Evolutionary conservation across 2,113 vertebrate genomes (phyloP), one percentile per base, ranked within the genome.

Genomic region (Melanerpes formicivorus): DNA sequence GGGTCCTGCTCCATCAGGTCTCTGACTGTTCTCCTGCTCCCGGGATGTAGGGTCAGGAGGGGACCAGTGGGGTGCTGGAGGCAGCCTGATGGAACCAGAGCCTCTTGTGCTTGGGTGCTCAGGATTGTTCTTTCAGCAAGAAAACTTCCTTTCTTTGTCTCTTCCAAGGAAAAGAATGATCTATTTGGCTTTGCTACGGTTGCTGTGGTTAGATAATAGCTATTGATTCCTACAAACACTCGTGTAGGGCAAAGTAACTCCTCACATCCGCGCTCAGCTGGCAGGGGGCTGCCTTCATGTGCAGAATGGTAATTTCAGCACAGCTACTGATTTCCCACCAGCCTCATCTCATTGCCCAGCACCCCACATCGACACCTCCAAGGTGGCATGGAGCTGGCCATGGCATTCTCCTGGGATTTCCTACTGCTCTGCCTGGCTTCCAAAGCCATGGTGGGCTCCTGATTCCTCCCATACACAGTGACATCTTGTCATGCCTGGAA

Each of bases 401-500:
- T 0, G 4, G n/a, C 4, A 0, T 25, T 71, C 5, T 0, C 73
- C 6, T 0, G 4, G 42, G 18, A 4, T 56, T 46, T 80, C 29
- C 48, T 70, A 22, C 15, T n/a, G n/a, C n/a, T 59, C 30, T n/a
- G 19, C 58, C 58, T 32, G n/a, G 58, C 58, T 60, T 60, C n/a
- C 30, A 30, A 32, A 34, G n/a, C 32, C 30, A 30, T 2, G 2
- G 5, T 5, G 0, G 4, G 23, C 29, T 66, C 10, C 2, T 0
- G 0, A 16, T 56, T 22, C 42, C 54, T 56, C 3, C 0, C 0
- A 3, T 8, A 22, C 4, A 0, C 0, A 40, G 3, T 18, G 59
- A 58, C 14, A 46, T 5, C 8, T 3, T 3, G 0, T 5, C 2
- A 0, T 5, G 18, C n/a, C 55, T 32, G 55, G 59, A 16, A 63